phyloP scores from a whole-genome alignment of 92 coral and sea anemone genomes.

The Palythoa grandis region DNA sequence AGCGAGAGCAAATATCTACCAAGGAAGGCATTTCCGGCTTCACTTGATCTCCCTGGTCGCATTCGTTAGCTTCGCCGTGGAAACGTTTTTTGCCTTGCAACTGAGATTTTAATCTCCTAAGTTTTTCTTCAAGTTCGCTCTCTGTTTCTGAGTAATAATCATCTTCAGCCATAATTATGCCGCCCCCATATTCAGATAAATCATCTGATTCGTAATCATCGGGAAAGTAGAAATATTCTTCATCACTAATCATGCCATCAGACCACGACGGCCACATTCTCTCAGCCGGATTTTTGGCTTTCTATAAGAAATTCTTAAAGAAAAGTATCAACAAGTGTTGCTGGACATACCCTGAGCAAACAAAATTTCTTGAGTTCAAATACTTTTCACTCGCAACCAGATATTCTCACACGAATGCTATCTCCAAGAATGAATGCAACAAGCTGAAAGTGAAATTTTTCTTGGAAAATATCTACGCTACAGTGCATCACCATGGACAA shows the following conservation, averaged over 20 bases:
- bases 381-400: background rate
- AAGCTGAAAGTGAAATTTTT: background rate
- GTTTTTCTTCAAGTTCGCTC: background rate
- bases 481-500: background rate
- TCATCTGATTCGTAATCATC: background rate
- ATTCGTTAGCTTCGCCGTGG: background rate
- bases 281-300: too few relatives aligned
- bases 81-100: constrained; percentile 1
- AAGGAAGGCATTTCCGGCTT: constrained; percentile 47
- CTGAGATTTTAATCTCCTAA: background rate
- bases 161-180: constrained; percentile 7
- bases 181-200: background rate
- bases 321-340: background rate
- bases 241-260: background rate
- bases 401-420: background rate
- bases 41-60: background rate
- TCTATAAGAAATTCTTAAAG: background rate
- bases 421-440: background rate
- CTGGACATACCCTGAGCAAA: background rate
- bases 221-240: background rate
- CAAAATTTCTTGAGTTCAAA: background rate
- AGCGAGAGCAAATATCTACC: constrained; percentile 73
- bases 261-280: background rate
- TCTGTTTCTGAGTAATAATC: constrained; percentile 37
- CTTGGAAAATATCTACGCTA: background rate